Percentiles rank a stretch among this genome's conserved stretches.
These are phyloP conservation scores for Yponomeuta sedellus DNA, from an alignment of 2,888 invertebrate genomes.

Conservation along the genomic window DNA sequence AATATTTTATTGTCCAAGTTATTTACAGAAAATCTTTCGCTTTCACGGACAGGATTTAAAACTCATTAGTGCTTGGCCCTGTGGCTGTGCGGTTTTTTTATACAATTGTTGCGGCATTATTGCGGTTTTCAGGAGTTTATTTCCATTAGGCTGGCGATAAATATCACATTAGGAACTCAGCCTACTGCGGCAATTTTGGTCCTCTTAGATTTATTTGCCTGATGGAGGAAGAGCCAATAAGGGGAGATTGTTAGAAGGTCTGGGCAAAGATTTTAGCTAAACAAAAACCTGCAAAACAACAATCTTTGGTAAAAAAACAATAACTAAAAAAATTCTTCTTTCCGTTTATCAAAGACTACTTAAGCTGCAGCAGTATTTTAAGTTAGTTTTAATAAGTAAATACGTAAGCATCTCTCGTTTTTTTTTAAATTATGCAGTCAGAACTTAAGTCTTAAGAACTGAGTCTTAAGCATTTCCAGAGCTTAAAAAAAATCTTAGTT, in stretches of 20 bases:
- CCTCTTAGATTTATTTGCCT: conserved; percentile 53
- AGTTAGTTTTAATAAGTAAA: too few relatives aligned
- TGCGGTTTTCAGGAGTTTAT: conserved; percentile 49
- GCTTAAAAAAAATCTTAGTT: too few relatives aligned
- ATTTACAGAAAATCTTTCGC: not conserved
- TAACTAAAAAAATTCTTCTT: too few relatives aligned
- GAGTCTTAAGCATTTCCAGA: too few relatives aligned
- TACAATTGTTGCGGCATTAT: conserved; percentile 34
- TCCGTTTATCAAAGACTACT: too few relatives aligned
- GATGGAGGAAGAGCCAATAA: conserved; percentile 26
- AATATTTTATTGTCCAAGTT: conserved; percentile 5
- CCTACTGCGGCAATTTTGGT: conserved; percentile 24
- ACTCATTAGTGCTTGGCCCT: not conserved
- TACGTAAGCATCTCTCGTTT: too few relatives aligned
- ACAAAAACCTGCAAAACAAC: too few relatives aligned
- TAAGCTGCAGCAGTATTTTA: too few relatives aligned
- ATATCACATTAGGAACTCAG: conserved; percentile 62
- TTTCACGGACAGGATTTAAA: not conserved
- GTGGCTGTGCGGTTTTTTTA: not conserved
- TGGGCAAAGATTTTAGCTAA: too few relatives aligned
- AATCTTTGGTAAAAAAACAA: too few relatives aligned
- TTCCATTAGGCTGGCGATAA: conserved; percentile 55
- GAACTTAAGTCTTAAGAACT: too few relatives aligned
- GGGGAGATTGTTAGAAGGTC: not conserved
- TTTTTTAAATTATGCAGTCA: too few relatives aligned